phyloP scores from a whole-genome alignment of 1,140 invertebrate species.

The Nebria ingens region DNA sequence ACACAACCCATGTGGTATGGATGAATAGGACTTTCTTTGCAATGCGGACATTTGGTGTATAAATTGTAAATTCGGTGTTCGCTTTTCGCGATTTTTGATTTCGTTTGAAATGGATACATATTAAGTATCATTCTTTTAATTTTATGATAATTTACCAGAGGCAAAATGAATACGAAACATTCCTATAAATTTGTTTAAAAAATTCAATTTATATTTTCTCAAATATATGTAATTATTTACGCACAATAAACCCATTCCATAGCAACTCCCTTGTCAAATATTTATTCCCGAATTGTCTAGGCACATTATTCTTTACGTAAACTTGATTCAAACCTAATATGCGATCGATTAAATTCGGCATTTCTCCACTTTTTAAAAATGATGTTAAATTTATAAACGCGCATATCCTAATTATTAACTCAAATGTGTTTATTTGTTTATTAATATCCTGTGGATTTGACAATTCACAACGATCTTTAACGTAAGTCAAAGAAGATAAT shows the following conservation, averaged over 20 bases:
- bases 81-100: constrained; percentile 11
- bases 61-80: constrained; percentile 30
- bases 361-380: constrained; percentile 27
- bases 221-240: constrained; percentile 12
- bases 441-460: constrained; percentile 19
- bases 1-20: constrained; percentile 51
- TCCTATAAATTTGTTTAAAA: constrained; percentile 22
- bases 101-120: constrained; percentile 26
- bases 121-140: constrained; percentile 24
- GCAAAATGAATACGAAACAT: constrained; percentile 28
- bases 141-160: constrained; percentile 33
- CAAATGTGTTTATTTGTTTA: constrained; percentile 19
- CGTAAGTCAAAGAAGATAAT: constrained; percentile 22
- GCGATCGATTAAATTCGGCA: constrained; percentile 29
- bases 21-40: constrained; percentile 42
- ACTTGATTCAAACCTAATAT: constrained; percentile 29
- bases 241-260: constrained; percentile 34
- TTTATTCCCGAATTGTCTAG: constrained; percentile 25
- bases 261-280: constrained; percentile 31
- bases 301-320: constrained; percentile 21
- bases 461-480: constrained; percentile 25
- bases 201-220: neutral
- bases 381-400: constrained; percentile 30
- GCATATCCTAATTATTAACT: constrained; percentile 23
- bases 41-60: constrained; percentile 42